Evolutionary conservation across 2,797 vertebrate genomes (phyloP), one percentile per base, ranked within the genome.

Genomic region (Nyctibius grandis): DNA sequence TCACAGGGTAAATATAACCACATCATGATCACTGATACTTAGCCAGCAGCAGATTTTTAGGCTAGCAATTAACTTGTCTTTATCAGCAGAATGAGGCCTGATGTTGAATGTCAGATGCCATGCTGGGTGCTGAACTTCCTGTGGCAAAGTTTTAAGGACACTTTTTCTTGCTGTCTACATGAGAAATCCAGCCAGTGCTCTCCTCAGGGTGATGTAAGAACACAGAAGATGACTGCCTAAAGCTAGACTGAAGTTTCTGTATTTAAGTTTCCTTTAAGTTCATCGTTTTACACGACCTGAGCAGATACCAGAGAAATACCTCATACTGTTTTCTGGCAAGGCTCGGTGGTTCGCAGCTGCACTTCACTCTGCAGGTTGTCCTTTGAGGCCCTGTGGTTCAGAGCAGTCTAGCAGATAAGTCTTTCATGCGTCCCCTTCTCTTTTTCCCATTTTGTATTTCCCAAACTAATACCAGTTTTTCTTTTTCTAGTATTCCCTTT

Each of bases 41-140:
- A 59, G 81, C 93, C 89, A 93, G 44, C 81, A 69, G 78, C 85
- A 67, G 50, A 87, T 91, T 93, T 91, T 87, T 48, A 72, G 80
- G 74, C 65, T 92, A 60, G 47, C 87, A 93, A 65, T 94, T 95
- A 87, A 54, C 67, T 86, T 88, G 42, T 68, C 77, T 65, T 89
- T 89, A 54, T 59, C 29, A 83, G 34, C 25, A 44, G 33, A 64
- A 78, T 19, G 50, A 86, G 25, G 44, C 56, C 28, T 31, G 34
- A 4, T 38, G 33, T 6, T 38, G 19, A 61, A 57, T 48, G 57
- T 60, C 17, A 11, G 42, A 64, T 78, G 59, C 73, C 20, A 5
- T 5, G 0, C 38, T 61, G 65, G 34, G 18, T 60, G 76, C 83
- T 88, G n/a, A 86, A 45, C 42, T 65, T 91, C 53, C 80, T 38